phyloP scores from a whole-genome alignment of 2,797 vertebrate genomes.

The Hydrophis major region DNA sequence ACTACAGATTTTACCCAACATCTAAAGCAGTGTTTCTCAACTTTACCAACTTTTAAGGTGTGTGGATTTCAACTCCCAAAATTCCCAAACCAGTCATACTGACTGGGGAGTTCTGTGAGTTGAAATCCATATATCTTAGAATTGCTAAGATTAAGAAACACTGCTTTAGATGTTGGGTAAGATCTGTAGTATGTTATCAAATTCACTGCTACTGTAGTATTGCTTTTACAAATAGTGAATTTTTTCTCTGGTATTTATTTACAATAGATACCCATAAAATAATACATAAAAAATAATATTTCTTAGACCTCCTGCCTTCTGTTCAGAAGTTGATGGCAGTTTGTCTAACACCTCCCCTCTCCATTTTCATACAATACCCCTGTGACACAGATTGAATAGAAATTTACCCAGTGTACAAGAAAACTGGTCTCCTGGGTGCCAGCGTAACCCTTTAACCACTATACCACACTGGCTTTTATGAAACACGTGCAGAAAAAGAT shows the following conservation, averaged over 20 bases:
- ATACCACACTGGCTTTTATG: background rate
- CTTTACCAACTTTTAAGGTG: background rate
- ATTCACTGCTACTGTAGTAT: background rate
- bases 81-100: background rate
- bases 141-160: background rate
- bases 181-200: background rate
- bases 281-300: background rate
- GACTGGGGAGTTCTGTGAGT: background rate
- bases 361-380: background rate
- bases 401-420: background rate
- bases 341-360: background rate
- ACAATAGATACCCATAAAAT: background rate
- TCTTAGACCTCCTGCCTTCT: background rate
- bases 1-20: background rate
- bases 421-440: background rate
- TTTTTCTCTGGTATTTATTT: background rate
- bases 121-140: background rate
- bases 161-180: background rate
- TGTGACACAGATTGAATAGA: background rate
- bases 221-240: background rate
- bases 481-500: background rate
- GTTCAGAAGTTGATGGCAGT: background rate
- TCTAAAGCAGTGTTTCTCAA: background rate
- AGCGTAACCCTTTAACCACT: background rate
- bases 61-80: background rate